Evolutionary conservation across 2,113 vertebrate genomes (phyloP).

Genomic region (Arizona elegans): DNA sequence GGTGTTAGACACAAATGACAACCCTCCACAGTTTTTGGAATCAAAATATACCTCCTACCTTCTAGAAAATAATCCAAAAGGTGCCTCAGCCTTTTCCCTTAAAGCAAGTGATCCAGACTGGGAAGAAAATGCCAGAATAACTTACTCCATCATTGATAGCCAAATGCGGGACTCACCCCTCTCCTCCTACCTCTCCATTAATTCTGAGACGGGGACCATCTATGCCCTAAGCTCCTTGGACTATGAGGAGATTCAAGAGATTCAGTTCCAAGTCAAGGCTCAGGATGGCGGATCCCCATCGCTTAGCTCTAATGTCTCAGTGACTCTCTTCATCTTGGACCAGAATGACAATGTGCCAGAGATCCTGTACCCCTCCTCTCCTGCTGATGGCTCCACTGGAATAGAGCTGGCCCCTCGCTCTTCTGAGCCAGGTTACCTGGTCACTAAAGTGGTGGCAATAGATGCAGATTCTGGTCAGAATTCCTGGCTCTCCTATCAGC

Average conservation of each 20-base stretch:
- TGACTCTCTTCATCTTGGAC: background rate
- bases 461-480: background rate
- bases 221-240: background rate
- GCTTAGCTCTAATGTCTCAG: background rate
- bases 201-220: background rate
- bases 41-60: slow-evolving; percentile 54
- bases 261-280: background rate
- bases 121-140: slow-evolving; percentile 60
- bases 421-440: slow-evolving; percentile 45
- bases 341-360: background rate
- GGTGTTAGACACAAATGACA: slow-evolving; percentile 65
- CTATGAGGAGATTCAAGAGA: background rate
- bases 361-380: background rate
- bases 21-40: slow-evolving; percentile 56
- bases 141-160: slow-evolving; percentile 59
- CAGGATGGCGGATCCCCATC: background rate
- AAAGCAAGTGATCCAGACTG: slow-evolving; percentile 63
- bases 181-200: slow-evolving; percentile 62
- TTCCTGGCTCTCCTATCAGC: background rate
- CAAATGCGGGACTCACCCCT: background rate
- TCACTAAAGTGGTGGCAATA: background rate
- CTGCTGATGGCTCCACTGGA: background rate
- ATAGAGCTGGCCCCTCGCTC: slow-evolving; percentile 33
- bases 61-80: slow-evolving; percentile 62
- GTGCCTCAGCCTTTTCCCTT: slow-evolving; percentile 57